Conservation (phyloP, 2,113 vertebrate species). For the Odocoileus hemionus region DNA sequence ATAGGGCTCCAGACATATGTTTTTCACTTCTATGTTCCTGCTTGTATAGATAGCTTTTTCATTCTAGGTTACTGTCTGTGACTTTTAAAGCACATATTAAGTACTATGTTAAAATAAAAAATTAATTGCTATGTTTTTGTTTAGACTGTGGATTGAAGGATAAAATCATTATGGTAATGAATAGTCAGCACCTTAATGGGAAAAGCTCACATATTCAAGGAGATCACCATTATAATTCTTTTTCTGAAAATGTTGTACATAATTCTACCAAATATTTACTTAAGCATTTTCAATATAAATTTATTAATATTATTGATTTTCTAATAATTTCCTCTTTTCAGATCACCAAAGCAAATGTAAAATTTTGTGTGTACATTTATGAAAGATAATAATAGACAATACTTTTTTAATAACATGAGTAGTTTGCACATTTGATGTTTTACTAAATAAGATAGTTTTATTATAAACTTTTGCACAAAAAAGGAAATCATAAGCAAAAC, state of each 20-base stretch:
- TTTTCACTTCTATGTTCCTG: not conserved
- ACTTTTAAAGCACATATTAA: not conserved
- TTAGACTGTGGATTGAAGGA: not conserved
- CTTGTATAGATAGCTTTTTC: not conserved
- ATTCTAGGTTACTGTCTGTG: not conserved
- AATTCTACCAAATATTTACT: not conserved
- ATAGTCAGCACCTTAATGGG: not conserved
- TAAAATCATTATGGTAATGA: not conserved
- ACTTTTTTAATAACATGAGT: not conserved
- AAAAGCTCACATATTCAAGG: not conserved
- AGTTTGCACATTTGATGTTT: not conserved
- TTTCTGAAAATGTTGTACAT: not conserved
- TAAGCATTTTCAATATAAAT: not conserved
- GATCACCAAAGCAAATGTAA: not conserved
- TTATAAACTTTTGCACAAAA: not conserved
- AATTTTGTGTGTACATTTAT: not conserved
- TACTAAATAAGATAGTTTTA: not conserved
- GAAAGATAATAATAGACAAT: not conserved
- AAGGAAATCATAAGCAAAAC: not conserved
- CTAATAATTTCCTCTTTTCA: not conserved
- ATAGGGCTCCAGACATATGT: fast-evolving
- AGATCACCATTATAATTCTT: not conserved
- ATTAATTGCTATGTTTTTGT: not conserved
- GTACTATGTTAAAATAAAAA: not conserved
- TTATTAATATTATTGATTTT: not conserved